Conservation (phyloP, 2,888 invertebrate genomes). For the Meteorus colon region DNA sequence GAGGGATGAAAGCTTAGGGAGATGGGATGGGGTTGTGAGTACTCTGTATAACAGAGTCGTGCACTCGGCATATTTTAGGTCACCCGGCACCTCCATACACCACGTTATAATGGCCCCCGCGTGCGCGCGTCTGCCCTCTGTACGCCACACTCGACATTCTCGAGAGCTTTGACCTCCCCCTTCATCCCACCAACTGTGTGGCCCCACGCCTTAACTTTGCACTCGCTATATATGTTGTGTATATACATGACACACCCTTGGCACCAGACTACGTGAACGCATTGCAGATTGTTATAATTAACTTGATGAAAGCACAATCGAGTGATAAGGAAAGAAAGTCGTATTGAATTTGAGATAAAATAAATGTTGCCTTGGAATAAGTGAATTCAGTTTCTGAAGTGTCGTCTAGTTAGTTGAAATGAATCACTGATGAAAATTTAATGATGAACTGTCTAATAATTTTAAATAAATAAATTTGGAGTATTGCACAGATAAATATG, state of each 20-base stretch:
- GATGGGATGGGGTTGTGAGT: conserved; percentile 41
- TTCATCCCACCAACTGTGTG: neutral
- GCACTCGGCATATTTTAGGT: conserved; percentile 62
- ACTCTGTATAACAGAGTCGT: conserved; percentile 51
- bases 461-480: no score
- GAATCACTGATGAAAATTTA: no score
- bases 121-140: conserved; percentile 30
- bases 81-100: conserved; percentile 55
- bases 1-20: conserved; percentile 25
- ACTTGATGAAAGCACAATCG: no score
- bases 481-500: no score
- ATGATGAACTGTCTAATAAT: no score
- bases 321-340: no score
- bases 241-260: neutral
- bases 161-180: conserved; percentile 32
- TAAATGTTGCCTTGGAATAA: no score
- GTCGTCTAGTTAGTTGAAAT: no score
- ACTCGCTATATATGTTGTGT: neutral
- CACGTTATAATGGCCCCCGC: conserved; percentile 48
- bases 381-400: no score
- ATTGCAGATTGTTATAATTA: no score
- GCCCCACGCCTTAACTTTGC: neutral
- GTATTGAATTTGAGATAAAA: no score
- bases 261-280: neutral
- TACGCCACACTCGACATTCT: conserved; percentile 31